Percentiles rank a stretch among this genome's conserved stretches.
phyloP scores from a whole-genome alignment of 2,113 vertebrate species.

The Axis porcinus region DNA sequence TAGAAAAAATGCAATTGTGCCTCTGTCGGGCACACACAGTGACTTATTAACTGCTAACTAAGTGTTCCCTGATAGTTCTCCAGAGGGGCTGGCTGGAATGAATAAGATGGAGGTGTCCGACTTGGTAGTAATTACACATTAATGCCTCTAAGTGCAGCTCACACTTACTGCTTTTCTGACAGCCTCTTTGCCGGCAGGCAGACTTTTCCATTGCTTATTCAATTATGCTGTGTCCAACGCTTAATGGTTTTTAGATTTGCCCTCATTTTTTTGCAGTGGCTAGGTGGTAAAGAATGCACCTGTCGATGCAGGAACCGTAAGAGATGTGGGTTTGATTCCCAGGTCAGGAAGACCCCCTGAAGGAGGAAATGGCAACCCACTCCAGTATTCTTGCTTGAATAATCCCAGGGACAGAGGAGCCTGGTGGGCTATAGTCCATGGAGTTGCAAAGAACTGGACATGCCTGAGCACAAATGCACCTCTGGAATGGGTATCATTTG shows the following conservation, averaged over 20 bases:
- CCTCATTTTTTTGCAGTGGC: background rate
- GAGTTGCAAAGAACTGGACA: background rate
- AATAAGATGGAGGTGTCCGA: background rate
- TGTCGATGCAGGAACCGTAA: background rate
- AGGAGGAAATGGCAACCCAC: background rate
- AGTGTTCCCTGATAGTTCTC: background rate
- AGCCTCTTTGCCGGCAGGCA: background rate
- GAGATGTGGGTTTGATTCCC: background rate
- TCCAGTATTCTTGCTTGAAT: background rate
- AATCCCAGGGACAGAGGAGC: background rate
- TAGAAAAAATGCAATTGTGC: background rate
- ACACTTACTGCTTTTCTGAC: background rate
- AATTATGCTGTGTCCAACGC: background rate
- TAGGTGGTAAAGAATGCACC: background rate
- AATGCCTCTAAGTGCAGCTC: background rate
- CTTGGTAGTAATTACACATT: slow-evolving; percentile 21
- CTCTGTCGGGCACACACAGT: background rate
- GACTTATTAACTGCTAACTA: slow-evolving; percentile 42
- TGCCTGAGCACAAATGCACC: background rate
- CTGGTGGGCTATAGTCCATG: background rate
- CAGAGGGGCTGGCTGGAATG: background rate
- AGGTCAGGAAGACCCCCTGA: background rate
- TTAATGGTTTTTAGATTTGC: slow-evolving; percentile 37
- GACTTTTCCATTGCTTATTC: slow-evolving; percentile 16
- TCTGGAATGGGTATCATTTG: background rate